These are phyloP conservation scores for Heterochromis multidens DNA, from an alignment of 2,113 vertebrate species.

Conservation along the genomic window DNA sequence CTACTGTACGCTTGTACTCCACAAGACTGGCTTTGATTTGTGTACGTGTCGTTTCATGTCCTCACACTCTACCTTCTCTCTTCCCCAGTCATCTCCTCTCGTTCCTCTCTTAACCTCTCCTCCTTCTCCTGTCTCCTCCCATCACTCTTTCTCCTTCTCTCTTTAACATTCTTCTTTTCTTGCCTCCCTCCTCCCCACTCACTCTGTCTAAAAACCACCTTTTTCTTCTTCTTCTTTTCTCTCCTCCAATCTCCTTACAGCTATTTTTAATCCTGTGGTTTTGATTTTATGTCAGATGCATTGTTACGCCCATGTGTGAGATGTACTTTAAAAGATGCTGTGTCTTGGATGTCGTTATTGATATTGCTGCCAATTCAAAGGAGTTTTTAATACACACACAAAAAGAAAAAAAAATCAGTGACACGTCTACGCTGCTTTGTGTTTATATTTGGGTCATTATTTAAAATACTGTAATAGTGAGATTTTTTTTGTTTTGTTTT, in stretches of 20 bases:
- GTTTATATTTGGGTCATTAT: conserved; percentile 35
- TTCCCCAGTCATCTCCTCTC: not conserved
- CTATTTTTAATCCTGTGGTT: conserved; percentile 45
- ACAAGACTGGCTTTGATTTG: conserved; percentile 32
- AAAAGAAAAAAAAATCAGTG: not conserved
- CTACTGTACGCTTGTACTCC: conserved; percentile 16
- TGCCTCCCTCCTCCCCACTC: not conserved
- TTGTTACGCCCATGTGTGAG: conserved; percentile 37
- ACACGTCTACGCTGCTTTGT: not conserved
- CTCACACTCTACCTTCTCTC: conserved; percentile 2
- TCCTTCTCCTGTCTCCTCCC: conserved; percentile 21
- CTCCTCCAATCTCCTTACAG: conserved; percentile 20
- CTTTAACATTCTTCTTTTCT: conserved; percentile 11
- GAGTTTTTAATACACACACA: not conserved
- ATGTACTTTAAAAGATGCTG: conserved; percentile 39
- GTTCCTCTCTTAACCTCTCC: not conserved
- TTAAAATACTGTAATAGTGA: not conserved
- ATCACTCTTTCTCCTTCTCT: conserved; percentile 31
- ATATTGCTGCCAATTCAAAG: conserved; percentile 40
- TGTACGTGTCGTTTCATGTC: conserved; percentile 29
- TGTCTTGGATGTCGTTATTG: conserved; percentile 26
- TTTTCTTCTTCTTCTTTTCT: not conserved
- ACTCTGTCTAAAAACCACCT: not conserved
- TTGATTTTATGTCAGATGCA: conserved; percentile 48
- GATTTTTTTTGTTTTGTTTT: not conserved